Evolutionary conservation across 2,113 vertebrate species (phyloP).

Genomic region (Bungarus multicinctus): DNA sequence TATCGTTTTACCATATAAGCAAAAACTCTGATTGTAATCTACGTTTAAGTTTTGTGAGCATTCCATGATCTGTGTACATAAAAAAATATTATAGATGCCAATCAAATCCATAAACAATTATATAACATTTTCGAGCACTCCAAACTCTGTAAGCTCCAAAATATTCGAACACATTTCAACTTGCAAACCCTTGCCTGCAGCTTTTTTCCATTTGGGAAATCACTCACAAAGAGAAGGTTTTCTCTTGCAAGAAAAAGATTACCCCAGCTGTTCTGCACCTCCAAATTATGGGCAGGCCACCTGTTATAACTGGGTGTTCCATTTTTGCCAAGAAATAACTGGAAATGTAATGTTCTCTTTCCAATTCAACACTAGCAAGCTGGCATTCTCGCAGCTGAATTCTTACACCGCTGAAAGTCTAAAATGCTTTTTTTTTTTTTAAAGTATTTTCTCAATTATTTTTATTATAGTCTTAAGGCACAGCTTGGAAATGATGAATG

Average conservation of each 20-base stretch:
- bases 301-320: not conserved
- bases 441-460: not conserved
- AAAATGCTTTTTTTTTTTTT: not conserved
- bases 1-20: not conserved
- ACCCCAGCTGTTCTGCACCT: not conserved
- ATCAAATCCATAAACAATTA: not conserved
- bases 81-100: not conserved
- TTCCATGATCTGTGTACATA: not conserved
- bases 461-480: not conserved
- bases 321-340: not conserved
- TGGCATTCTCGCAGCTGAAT: not conserved
- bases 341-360: not conserved
- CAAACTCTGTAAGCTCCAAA: too few relatives aligned
- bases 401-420: not conserved
- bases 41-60: not conserved
- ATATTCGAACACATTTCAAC: too few relatives aligned
- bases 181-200: not conserved
- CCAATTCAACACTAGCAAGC: not conserved
- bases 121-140: not conserved
- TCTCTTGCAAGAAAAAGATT: not conserved
- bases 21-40: not conserved
- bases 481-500: not conserved
- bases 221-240: not conserved
- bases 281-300: not conserved
- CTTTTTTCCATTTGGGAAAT: not conserved